phyloP scores from a whole-genome alignment of 2,113 vertebrate genomes.

The Pongo pygmaeus region DNA sequence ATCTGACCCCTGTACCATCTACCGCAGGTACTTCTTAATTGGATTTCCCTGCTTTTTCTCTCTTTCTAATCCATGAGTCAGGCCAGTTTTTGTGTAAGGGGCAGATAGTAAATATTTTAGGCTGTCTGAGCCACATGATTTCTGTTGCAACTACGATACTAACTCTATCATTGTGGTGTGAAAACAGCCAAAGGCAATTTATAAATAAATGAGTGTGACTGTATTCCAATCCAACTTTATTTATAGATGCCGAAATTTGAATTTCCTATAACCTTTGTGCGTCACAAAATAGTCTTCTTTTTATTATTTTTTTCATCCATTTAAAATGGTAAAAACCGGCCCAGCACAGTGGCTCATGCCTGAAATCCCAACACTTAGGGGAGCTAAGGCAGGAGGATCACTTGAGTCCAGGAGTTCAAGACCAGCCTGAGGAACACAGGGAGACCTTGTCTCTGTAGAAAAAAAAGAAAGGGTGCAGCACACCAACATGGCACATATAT shows the following conservation, averaged over 20 bases:
- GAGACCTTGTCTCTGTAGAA: too few relatives aligned
- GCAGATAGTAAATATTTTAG: background rate
- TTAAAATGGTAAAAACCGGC: background rate
- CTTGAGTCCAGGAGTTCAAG: too few relatives aligned
- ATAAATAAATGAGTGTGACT: background rate
- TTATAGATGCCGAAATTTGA: background rate
- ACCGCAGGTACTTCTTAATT: background rate
- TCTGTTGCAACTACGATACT: background rate
- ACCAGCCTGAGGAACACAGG: too few relatives aligned
- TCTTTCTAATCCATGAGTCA: background rate
- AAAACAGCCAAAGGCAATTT: background rate
- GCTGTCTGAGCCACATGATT: background rate
- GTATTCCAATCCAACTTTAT: conserved; percentile 22
- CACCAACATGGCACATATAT: too few relatives aligned
- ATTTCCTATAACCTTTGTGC: background rate
- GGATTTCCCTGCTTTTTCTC: background rate
- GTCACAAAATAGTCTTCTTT: background rate
- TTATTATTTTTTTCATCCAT: background rate
- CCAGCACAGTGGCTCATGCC: too few relatives aligned
- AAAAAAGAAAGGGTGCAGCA: background rate
- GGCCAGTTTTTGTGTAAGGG: background rate
- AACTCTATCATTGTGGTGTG: background rate
- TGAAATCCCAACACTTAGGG: too few relatives aligned
- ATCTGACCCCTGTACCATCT: background rate
- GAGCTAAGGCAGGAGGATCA: too few relatives aligned